Percentiles rank a stretch among this genome's conserved stretches.
Conservation (phyloP, 2,797 vertebrate genomes). For the Sus cebifrons region DNA sequence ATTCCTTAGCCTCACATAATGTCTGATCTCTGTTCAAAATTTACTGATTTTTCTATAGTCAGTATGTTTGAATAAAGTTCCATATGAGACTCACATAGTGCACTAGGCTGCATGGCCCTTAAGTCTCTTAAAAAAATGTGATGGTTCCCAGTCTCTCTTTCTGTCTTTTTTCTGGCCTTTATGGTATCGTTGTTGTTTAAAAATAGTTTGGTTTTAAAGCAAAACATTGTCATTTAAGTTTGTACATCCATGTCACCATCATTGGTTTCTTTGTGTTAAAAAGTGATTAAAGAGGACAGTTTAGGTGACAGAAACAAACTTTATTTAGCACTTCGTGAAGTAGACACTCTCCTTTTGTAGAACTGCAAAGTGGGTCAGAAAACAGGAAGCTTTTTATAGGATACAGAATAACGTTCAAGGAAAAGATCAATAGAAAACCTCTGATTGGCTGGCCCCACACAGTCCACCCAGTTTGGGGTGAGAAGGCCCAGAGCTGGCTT, state of each 20-base stretch:
- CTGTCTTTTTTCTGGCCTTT: not conserved
- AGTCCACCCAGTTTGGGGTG: no score
- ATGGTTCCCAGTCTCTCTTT: not conserved
- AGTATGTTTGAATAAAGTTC: not conserved
- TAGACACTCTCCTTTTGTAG: not conserved
- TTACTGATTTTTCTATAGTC: not conserved
- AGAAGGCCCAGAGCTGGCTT: not conserved
- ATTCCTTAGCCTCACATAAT: not conserved
- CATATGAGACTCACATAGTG: not conserved
- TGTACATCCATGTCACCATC: not conserved
- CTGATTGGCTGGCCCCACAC: not conserved
- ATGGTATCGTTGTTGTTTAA: not conserved
- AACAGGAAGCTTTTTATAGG: not conserved
- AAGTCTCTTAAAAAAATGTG: not conserved
- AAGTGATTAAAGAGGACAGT: not conserved
- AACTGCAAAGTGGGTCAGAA: not conserved
- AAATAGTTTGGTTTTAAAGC: constrained; percentile 19
- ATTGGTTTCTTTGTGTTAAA: constrained; percentile 6
- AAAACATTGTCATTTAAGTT: not conserved
- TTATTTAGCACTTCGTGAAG: not conserved
- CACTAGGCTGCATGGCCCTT: not conserved
- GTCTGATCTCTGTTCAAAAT: not conserved
- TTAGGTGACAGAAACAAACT: not conserved
- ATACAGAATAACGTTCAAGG: not conserved
- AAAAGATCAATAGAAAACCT: not conserved